phyloP scores from a whole-genome alignment of 2,888 invertebrate species.

The Cacoxenus indagator region DNA sequence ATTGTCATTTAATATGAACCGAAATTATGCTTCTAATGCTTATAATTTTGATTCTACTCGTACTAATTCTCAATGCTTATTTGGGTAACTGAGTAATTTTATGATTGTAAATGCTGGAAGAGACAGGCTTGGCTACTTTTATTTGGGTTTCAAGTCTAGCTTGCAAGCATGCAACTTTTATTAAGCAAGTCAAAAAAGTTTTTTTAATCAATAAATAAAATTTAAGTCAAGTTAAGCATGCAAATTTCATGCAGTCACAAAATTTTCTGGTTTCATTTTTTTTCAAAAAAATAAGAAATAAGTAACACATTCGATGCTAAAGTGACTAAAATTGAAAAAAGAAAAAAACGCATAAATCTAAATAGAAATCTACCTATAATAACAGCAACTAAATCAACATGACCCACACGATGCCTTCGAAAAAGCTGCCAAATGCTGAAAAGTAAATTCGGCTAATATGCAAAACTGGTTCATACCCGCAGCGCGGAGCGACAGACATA shows the following conservation, averaged over 20 bases:
- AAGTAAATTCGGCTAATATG: slow-evolving; percentile 15
- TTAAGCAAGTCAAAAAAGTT: neutral
- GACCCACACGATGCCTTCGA: slow-evolving; percentile 28
- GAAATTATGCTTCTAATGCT: too few species aligned
- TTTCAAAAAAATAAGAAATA: neutral
- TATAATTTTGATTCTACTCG: too few species aligned
- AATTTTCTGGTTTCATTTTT: neutral
- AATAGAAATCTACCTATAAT: neutral
- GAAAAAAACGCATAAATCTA: neutral
- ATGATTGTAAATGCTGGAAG: too few species aligned
- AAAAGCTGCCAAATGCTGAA: neutral
- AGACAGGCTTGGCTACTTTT: neutral
- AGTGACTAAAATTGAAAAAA: neutral
- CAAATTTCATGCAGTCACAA: slow-evolving; percentile 22
- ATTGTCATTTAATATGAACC: too few species aligned
- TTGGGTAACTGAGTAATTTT: too few species aligned
- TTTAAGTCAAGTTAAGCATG: slow-evolving; percentile 26
- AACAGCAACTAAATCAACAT: slow-evolving; percentile 15
- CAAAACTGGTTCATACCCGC: slow-evolving; percentile 16
- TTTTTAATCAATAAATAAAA: slow-evolving; percentile 5
- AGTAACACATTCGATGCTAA: too few species aligned
- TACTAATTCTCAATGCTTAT: too few species aligned
- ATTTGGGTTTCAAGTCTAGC: neutral
- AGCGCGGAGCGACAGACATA: neutral
- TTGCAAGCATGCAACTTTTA: neutral